These are phyloP conservation scores for Amblyopsis hoosieri DNA, from an alignment of 2,797 vertebrate species.

Conservation along the genomic window DNA sequence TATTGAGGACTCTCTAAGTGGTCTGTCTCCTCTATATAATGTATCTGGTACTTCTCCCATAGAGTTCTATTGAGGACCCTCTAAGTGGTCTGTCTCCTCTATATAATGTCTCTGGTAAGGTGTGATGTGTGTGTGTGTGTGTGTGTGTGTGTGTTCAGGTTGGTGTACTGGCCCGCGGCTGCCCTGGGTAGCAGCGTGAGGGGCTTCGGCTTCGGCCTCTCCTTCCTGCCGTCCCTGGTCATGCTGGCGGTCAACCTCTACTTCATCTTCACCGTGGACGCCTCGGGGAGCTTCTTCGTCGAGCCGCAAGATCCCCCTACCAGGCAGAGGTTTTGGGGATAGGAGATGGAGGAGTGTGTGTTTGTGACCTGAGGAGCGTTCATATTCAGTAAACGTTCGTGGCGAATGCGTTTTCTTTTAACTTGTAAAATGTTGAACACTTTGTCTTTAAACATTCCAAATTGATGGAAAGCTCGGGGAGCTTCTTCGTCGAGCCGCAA, in stretches of 20 bases:
- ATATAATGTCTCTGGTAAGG: too few species aligned
- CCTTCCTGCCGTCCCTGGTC: conserved; percentile 85
- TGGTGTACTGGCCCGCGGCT: conserved; percentile 87
- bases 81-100: too few species aligned
- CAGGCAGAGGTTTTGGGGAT: conserved; percentile 82
- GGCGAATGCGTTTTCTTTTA: too few species aligned
- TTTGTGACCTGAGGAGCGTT: too few species aligned
- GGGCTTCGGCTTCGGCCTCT: conserved; percentile 87
- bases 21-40: too few species aligned
- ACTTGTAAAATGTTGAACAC: too few species aligned
- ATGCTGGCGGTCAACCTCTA: conserved; percentile 90
- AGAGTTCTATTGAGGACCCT: too few species aligned
- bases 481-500: conserved; percentile 68
- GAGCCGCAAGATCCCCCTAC: conserved; percentile 8
- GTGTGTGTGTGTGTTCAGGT: conserved; percentile 61
- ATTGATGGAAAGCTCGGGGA: conserved; percentile 40
- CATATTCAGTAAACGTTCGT: too few species aligned
- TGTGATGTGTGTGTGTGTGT: too few species aligned
- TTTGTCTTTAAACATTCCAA: too few species aligned
- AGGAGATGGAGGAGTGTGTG: conserved; percentile 15
- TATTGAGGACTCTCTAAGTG: too few species aligned
- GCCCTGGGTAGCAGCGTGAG: conserved; percentile 84
- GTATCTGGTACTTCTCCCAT: too few species aligned
- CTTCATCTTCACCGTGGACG: conserved; percentile 86
- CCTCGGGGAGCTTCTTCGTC: conserved; percentile 67